These are phyloP conservation scores for Panthera tigris DNA, from an alignment of 2,113 vertebrate genomes.

Conservation along the genomic window DNA sequence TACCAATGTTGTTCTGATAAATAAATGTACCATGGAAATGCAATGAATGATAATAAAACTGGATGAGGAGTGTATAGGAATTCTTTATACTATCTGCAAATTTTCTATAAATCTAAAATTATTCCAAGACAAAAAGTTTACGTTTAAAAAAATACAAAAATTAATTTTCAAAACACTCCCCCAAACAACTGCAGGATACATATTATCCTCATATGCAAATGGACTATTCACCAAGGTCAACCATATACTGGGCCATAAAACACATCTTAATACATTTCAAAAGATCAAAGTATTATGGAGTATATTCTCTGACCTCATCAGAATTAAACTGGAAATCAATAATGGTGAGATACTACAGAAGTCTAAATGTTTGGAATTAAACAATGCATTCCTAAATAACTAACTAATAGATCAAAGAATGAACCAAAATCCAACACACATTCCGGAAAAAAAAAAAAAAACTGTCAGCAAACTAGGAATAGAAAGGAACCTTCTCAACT, in stretches of 20 bases:
- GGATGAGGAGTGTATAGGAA: not conserved
- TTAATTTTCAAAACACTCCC: not conserved
- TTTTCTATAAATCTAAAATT: not conserved
- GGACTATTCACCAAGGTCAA: not conserved
- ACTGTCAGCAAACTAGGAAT: not conserved
- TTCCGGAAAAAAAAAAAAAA: not conserved
- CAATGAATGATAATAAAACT: not conserved
- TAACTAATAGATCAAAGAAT: not conserved
- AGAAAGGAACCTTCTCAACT: constrained; percentile 20
- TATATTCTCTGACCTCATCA: not conserved
- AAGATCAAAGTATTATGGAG: not conserved
- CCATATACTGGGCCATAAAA: not conserved
- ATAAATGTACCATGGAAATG: not conserved
- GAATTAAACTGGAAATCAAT: not conserved
- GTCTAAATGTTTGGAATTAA: not conserved
- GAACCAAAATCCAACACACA: not conserved
- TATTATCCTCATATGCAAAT: not conserved
- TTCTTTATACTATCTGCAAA: not conserved
- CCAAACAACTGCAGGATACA: not conserved
- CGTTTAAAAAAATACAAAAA: not conserved
- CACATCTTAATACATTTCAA: not conserved
- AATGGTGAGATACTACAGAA: not conserved
- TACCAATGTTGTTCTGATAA: not conserved
- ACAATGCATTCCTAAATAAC: not conserved
- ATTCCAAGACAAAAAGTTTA: not conserved